Conservation (phyloP, 2,113 vertebrate genomes). For the Petroica traversi region DNA sequence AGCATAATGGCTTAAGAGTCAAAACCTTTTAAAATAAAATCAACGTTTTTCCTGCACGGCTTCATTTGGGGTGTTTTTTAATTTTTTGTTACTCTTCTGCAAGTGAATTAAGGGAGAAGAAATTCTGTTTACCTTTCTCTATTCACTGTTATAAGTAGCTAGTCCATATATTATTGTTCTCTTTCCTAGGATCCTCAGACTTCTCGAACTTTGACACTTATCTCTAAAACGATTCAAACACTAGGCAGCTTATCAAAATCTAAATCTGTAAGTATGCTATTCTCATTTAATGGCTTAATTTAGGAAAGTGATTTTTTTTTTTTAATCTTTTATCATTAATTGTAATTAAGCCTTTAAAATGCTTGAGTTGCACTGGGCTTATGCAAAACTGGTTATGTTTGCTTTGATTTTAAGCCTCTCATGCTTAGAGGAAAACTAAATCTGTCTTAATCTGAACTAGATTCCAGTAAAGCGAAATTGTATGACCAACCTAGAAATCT, state of each 20-base stretch:
- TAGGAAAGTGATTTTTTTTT: not conserved
- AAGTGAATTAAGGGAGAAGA: not conserved
- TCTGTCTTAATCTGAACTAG: constrained; percentile 26
- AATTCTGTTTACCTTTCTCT: not conserved
- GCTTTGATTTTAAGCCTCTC: constrained; percentile 22
- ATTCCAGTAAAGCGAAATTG: not conserved
- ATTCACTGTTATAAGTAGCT: not conserved
- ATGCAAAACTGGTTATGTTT: not conserved
- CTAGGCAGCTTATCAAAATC: constrained; percentile 96
- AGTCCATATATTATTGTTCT: not conserved
- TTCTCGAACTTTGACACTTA: constrained; percentile 93
- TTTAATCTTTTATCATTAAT: not conserved
- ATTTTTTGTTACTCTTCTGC: not conserved
- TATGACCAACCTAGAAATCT: not conserved
- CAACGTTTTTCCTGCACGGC: not conserved
- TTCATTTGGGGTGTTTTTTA: not conserved
- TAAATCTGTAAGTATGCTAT: constrained; percentile 89
- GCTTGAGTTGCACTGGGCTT: not conserved
- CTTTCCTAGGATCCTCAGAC: constrained; percentile 87
- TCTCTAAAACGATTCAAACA: constrained; percentile 98
- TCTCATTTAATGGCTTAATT: not conserved
- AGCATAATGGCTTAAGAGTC: not conserved
- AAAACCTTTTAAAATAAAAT: not conserved
- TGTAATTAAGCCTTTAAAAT: constrained; percentile 40
- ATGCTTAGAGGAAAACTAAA: not conserved